These are phyloP conservation scores for Gorsachius goisagi DNA, from an alignment of 2,113 vertebrate species.

Conservation along the genomic window DNA sequence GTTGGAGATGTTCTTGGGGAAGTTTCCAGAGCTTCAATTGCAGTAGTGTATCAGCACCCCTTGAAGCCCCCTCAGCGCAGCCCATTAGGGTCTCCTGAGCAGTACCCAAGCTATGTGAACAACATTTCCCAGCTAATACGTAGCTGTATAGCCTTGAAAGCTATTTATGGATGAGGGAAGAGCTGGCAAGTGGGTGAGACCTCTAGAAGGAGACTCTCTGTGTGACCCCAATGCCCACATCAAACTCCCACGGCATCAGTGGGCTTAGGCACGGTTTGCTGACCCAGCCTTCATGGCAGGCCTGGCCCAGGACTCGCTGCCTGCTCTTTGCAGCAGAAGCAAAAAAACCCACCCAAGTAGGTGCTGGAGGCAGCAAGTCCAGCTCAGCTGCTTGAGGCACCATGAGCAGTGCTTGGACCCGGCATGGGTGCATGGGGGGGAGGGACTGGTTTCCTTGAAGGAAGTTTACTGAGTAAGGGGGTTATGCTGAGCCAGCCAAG, in stretches of 20 bases:
- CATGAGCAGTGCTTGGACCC: neutral
- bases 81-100: neutral
- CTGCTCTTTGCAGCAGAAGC: neutral
- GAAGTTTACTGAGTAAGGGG: neutral
- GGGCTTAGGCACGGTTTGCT: neutral
- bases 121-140: neutral
- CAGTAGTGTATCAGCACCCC: neutral
- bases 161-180: neutral
- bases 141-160: neutral
- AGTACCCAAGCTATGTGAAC: neutral
- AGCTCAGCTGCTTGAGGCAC: neutral
- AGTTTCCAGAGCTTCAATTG: neutral
- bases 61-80: neutral
- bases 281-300: neutral
- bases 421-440: neutral
- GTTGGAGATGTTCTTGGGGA: rapidly evolving
- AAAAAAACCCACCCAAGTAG: neutral
- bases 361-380: neutral
- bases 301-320: neutral
- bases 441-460: neutral
- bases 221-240: neutral
- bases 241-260: neutral
- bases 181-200: neutral
- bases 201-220: neutral
- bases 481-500: neutral